Conservation (phyloP, 1,140 invertebrate genomes). For the Lordiphosa collinella region DNA sequence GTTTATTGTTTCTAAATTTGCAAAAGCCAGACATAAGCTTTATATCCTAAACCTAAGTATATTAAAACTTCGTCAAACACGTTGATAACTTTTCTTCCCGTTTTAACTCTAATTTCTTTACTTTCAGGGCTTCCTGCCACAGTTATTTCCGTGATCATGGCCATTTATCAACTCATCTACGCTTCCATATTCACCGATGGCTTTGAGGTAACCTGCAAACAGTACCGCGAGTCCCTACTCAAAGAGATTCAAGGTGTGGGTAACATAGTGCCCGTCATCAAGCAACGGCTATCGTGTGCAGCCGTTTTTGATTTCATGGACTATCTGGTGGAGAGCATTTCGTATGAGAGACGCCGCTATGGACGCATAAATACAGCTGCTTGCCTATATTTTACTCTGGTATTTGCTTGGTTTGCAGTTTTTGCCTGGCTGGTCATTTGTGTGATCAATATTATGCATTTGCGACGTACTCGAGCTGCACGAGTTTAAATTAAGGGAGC, state of each 20-base stretch:
- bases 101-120: neutral
- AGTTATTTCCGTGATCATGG: constrained; percentile 82
- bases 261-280: constrained; percentile 83
- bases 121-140: constrained; percentile 79
- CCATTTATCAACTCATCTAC: constrained; percentile 83
- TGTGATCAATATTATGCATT: constrained; percentile 81
- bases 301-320: constrained; percentile 88
- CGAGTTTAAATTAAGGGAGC: constrained; percentile 47
- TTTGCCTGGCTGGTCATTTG: constrained; percentile 81
- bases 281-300: constrained; percentile 83
- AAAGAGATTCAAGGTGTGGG: constrained; percentile 82
- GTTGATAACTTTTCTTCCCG: too few relatives aligned
- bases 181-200: constrained; percentile 84
- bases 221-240: constrained; percentile 83
- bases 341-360: constrained; percentile 81
- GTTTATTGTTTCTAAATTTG: too few relatives aligned
- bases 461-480: constrained; percentile 69
- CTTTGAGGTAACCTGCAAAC: constrained; percentile 84
- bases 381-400: constrained; percentile 82
- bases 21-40: too few relatives aligned
- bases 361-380: constrained; percentile 84
- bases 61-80: too few relatives aligned
- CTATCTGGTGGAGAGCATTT: constrained; percentile 83
- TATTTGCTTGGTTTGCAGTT: constrained; percentile 83
- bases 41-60: too few relatives aligned